Percentiles rank a stretch among this genome's conserved stretches.
Evolutionary conservation across 1,140 invertebrate species (phyloP).

Genomic region (Caenorhabditis tropicalis): DNA sequence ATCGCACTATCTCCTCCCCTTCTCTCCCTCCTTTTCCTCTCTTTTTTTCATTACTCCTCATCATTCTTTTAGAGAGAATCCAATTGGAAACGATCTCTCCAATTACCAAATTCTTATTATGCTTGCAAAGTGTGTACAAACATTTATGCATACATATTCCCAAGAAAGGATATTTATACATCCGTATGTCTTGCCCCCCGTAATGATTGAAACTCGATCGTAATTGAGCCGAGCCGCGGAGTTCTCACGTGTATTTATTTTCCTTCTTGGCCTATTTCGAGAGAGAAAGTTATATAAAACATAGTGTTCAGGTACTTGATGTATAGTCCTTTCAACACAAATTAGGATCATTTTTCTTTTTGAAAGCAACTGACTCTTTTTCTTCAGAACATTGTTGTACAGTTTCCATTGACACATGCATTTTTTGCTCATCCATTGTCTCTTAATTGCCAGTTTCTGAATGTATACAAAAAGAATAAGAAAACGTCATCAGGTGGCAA

Average conservation of each 20-base stretch:
- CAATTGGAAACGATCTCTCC: neutral
- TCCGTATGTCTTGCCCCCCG: slow-evolving; percentile 9
- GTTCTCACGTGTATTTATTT: slow-evolving; percentile 42
- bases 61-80: neutral
- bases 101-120: slow-evolving; percentile 35
- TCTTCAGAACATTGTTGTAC: neutral
- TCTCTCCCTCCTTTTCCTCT: too few species aligned
- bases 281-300: neutral
- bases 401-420: neutral
- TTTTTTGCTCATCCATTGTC: neutral
- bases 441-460: neutral
- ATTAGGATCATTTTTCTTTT: neutral
- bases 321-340: neutral
- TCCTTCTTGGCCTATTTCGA: neutral
- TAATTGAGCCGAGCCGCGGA: slow-evolving; percentile 30
- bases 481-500: neutral
- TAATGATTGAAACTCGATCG: slow-evolving; percentile 45
- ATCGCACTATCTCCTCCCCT: neutral
- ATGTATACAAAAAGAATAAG: neutral
- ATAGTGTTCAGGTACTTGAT: neutral
- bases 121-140: slow-evolving; percentile 40
- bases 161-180: slow-evolving; percentile 32
- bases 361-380: neutral
- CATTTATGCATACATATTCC: slow-evolving; percentile 34
- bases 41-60: neutral